Conservation (phyloP, 2,888 invertebrate genomes). For the Netelia fuscicornis region DNA sequence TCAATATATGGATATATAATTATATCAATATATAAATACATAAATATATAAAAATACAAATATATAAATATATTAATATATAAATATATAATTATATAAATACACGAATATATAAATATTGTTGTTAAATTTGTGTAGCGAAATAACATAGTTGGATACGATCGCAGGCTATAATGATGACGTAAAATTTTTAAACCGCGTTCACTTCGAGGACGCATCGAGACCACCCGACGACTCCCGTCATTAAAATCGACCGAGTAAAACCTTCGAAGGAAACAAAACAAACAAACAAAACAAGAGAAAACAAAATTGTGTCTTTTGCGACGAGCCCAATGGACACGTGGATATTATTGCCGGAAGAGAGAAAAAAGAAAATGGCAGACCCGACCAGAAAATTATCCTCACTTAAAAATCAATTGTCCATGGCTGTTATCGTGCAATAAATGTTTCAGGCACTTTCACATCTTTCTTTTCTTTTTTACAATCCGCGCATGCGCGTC, state of each 20-base stretch:
- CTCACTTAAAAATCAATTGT: conserved; percentile 58
- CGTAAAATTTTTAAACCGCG: neutral
- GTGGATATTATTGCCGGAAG: conserved; percentile 1
- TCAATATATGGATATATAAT: no score
- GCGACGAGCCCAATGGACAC: conserved; percentile 2
- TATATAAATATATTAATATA: no score
- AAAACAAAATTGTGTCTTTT: no score
- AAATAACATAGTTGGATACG: neutral
- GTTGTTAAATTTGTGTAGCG: neutral
- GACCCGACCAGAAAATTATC: conserved; percentile 48
- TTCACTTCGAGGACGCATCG: neutral
- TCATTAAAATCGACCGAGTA: neutral
- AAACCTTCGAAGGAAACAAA: neutral
- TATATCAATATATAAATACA: no score
- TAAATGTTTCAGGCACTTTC: neutral
- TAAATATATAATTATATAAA: no score
- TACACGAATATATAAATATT: no score
- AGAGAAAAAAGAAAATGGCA: neutral
- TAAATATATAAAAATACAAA: no score
- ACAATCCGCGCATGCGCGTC: neutral
- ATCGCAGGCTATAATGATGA: neutral
- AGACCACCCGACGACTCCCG: neutral
- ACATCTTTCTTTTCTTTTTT: neutral
- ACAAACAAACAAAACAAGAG: neutral
- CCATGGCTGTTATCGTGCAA: conserved; percentile 8